phyloP scores from a whole-genome alignment of 2,797 vertebrate genomes.

The Crypturellus tataupa region DNA sequence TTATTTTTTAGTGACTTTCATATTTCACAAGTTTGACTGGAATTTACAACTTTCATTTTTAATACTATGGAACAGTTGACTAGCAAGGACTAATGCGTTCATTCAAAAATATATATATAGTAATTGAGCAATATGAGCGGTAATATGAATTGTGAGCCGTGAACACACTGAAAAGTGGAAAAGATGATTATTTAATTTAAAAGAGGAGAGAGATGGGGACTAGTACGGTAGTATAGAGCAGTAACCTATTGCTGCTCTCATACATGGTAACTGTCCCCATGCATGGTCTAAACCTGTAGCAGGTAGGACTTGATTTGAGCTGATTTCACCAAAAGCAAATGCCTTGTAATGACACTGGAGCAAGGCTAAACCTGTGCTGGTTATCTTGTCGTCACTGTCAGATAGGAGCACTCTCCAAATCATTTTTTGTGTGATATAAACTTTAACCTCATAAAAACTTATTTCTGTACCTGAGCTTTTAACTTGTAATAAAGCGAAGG shows the following conservation, averaged over 20 bases:
- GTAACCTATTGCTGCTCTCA: neutral
- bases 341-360: neutral
- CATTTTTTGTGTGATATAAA: neutral
- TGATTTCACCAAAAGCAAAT: neutral
- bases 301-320: neutral
- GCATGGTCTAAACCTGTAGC: neutral
- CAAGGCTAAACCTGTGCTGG: neutral
- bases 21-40: neutral
- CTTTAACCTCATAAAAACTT: neutral
- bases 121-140: neutral
- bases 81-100: neutral
- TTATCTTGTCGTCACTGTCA: neutral
- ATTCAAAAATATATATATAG: neutral
- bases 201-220: constrained; percentile 19
- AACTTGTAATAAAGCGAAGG: neutral
- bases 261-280: neutral
- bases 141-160: neutral
- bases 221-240: neutral
- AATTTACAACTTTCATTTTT: neutral
- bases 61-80: neutral
- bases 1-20: neutral
- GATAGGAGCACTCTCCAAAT: neutral
- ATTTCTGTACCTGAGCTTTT: neutral
- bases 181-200: constrained; percentile 22
- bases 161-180: neutral